Conservation (phyloP, 2,113 vertebrate species). For the Entelurus aequoreus region DNA sequence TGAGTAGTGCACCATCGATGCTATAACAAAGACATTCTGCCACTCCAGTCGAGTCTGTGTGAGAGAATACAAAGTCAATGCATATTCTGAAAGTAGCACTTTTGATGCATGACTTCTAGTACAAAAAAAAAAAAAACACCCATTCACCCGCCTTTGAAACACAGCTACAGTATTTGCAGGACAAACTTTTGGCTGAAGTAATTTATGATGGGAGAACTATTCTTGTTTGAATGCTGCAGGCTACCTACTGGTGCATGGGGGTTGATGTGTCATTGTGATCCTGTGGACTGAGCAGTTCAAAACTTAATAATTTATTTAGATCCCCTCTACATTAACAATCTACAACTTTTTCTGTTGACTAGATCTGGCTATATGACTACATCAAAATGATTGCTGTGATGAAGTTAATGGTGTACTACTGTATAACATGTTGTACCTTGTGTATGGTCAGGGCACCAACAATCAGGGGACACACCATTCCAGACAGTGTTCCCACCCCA, state of each 20-base stretch:
- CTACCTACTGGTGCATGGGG: too few relatives aligned
- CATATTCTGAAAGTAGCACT: constrained; percentile 20
- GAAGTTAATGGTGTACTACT: not conserved
- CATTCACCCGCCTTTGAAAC: constrained; percentile 12
- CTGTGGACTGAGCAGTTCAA: too few relatives aligned
- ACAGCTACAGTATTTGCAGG: not conserved
- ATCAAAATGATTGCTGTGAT: too few relatives aligned
- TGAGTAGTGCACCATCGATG: constrained; percentile 90
- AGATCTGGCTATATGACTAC: too few relatives aligned
- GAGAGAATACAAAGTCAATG: constrained; percentile 18
- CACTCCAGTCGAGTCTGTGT: constrained; percentile 91
- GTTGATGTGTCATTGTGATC: too few relatives aligned
- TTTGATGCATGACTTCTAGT: constrained; percentile 7
- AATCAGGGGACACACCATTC: constrained; percentile 96
- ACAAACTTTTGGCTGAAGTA: too few relatives aligned
- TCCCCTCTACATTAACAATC: too few relatives aligned
- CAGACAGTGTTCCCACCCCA: constrained; percentile 90
- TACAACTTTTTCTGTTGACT: too few relatives aligned
- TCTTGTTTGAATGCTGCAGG: too few relatives aligned
- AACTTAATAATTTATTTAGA: too few relatives aligned
- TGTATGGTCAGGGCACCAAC: constrained; percentile 93
- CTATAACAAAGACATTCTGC: constrained; percentile 96
- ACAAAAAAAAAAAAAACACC: not conserved
- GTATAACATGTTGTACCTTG: constrained; percentile 75
- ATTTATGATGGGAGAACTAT: too few relatives aligned